A percentile compares a stretch with the other conserved stretches of the same genome.
Evolutionary conservation across 2,113 vertebrate genomes (phyloP).

Genomic region (Vidua macroura): DNA sequence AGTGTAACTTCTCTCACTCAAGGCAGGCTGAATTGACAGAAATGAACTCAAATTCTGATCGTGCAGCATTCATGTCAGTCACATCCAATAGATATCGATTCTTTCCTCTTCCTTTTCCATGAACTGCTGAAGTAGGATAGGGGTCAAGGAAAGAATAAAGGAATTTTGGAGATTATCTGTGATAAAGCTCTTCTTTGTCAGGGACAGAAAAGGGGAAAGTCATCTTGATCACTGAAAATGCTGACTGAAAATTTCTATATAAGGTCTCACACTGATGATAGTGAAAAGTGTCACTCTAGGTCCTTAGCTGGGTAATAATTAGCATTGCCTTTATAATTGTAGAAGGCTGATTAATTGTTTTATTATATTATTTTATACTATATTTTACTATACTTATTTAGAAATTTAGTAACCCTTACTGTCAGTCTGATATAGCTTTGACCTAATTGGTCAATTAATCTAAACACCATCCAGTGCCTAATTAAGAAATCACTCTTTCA

Average conservation of each 20-base stretch:
- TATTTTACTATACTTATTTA: too few species aligned
- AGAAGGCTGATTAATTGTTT: too few species aligned
- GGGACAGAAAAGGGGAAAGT: not conserved
- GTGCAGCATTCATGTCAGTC: constrained; percentile 5
- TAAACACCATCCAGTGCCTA: too few species aligned
- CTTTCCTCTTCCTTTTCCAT: not conserved
- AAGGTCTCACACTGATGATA: not conserved
- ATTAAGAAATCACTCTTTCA: too few species aligned
- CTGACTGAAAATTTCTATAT: not conserved
- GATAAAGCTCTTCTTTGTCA: not conserved
- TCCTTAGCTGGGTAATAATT: too few species aligned
- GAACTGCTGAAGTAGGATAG: not conserved
- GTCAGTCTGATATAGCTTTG: too few species aligned
- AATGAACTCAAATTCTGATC: not conserved
- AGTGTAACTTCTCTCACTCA: not conserved
- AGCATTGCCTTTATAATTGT: too few species aligned
- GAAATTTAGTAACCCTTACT: too few species aligned
- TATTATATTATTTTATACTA: too few species aligned
- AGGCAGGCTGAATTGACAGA: not conserved
- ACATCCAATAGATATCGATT: not conserved
- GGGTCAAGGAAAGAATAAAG: not conserved
- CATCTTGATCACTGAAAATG: not conserved
- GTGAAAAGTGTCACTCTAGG: not conserved
- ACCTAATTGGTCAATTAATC: too few species aligned
- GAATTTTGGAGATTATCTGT: not conserved